Evolutionary conservation across 2,797 vertebrate species (phyloP), one percentile per base, ranked within the genome.

Genomic region (Cichlasoma orientale): DNA sequence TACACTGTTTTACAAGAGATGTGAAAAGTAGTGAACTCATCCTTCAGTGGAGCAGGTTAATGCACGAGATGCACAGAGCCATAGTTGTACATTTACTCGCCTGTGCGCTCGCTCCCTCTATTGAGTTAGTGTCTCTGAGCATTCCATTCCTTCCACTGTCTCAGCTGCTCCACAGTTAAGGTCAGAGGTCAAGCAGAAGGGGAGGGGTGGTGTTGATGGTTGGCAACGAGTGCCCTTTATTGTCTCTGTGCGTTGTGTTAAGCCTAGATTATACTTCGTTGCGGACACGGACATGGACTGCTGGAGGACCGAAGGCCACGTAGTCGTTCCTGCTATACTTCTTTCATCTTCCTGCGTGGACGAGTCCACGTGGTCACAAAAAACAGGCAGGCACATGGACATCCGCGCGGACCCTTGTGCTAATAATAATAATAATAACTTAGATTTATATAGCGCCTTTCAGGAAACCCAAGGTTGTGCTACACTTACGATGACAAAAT

Each of bases 81-180:
- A 2, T 50, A 18, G 85, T 83, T 89, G 82, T 75, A 75, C 83
- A 88, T 89, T 84, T 81, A 87, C 82, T 44, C 5, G 29, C 21
- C 75, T 0, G 19, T 16, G 47, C 58, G 47, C 79, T 70, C 70
- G 53, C 66, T 33, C 59, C 16, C 21, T 47, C 19, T 13, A 21
- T 47, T 77, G 80, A 85, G 80, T 78, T 23, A 7, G 74, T 55
- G 78, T 73, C 6, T 72, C 75, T 2, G 52, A 79, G 84, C 88
- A 89, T 93, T 92, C 83, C 92, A 52, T 73, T 86, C 86, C 80
- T 13, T 89, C 82, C 82, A 74, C 86, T 82, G 53, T 81, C 86
- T 59, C 86, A 33, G 55, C 80, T 85, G 71, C 86, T 85, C 79
- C 79, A 74, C 66, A n/a, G 85, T 85, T 33, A 12, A 82, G 89